Percentiles rank a stretch among this genome's conserved stretches.
Conservation (phyloP, 2,797 vertebrate genomes). For the Enteromius radiatus region DNA sequence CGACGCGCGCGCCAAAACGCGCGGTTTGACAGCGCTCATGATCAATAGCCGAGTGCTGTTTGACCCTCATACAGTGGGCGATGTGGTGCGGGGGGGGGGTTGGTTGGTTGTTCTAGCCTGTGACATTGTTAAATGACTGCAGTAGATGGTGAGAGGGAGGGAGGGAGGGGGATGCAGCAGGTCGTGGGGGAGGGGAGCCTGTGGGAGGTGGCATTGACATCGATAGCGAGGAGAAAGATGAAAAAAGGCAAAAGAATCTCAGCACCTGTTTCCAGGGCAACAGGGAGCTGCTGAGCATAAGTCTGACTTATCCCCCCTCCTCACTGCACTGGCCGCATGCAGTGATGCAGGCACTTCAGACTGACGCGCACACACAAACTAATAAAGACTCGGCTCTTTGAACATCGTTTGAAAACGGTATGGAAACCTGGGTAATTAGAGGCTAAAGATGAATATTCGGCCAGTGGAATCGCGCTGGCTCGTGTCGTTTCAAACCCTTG, state of each 20-base stretch:
- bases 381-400: constrained; percentile 32
- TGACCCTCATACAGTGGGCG: constrained; percentile 57
- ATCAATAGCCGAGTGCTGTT: constrained; percentile 54
- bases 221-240: constrained; percentile 77
- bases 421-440: not conserved
- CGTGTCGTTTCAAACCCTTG: not conserved
- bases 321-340: constrained; percentile 73
- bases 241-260: constrained; percentile 76
- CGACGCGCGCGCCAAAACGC: constrained; percentile 17
- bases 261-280: constrained; percentile 85
- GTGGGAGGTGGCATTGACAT: constrained; percentile 67
- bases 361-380: constrained; percentile 39
- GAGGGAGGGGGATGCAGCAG: constrained; percentile 71
- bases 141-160: constrained; percentile 67
- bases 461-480: not conserved
- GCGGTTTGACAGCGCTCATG: constrained; percentile 48
- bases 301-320: constrained; percentile 64
- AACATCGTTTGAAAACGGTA: not conserved
- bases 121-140: constrained; percentile 83
- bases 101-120: constrained; percentile 60
- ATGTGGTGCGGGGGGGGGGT: constrained; percentile 36
- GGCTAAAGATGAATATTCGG: not conserved
- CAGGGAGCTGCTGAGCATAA: constrained; percentile 80
- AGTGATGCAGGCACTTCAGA: constrained; percentile 60
- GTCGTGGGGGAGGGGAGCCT: constrained; percentile 70